Evolutionary conservation across 2,113 vertebrate species (phyloP), one percentile per base, ranked within the genome.

Genomic region (Symphodus melops): DNA sequence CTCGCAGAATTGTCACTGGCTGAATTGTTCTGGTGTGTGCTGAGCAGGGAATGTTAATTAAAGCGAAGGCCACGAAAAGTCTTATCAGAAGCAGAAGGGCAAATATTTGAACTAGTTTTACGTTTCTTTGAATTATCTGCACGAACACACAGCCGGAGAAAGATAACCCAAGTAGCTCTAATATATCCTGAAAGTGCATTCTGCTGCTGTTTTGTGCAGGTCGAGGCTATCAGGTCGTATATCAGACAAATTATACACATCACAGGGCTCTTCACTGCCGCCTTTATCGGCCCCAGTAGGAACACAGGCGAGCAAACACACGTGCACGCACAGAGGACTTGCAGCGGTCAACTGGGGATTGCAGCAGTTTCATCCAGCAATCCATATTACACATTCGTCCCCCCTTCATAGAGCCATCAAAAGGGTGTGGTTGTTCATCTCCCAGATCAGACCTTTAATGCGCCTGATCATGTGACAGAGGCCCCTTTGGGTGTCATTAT

Each of bases 11-110:
- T 64, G 72, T 79, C 57, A 78, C 61, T 23, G 58, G 46, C 36
- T 68, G 68, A 72, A 66, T 75, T 42, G 48, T 37, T 54, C 7
- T 69, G 72, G 76, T 41, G 69, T 58, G 69, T 33, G 65, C 56
- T 37, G 57, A 57, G 62, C 0, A 16, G 14, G 65, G 76, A 81
- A 86, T 87, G 64, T 53, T 82, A 83, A 84, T 83, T 78, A 83
- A 37, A 4, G 25, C 21, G 48, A 19, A 41, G 59, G 77, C 79
- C 72, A 65, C 21, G 33, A 23, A 68, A 71, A 70, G 67, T 61
- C 59, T 23, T 37, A 33, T 37, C 36, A 44, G 55, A 33, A 68
- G 39, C 55, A 39, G 28, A n/a, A n/a, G 13, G 25, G 55, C 62
- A 68, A 46, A 67, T 67, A 69, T 75, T 67, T 77, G 55, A 68